These are phyloP conservation scores for Enteromius viviparus DNA, from an alignment of 2,797 vertebrate species.

Conservation along the genomic window DNA sequence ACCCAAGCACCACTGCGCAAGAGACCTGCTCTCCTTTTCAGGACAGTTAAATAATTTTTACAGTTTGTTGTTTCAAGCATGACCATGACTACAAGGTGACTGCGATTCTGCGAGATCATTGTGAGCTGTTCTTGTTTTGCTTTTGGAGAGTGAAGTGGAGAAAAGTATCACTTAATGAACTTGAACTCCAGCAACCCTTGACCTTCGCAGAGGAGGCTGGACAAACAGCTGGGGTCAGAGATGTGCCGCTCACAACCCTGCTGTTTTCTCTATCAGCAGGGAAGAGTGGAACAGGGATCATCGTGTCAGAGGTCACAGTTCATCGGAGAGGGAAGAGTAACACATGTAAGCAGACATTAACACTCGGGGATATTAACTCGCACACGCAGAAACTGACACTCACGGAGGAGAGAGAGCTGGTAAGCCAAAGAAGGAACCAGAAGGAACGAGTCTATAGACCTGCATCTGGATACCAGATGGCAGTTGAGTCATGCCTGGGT, in stretches of 20 bases:
- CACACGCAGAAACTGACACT: constrained; percentile 48
- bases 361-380: constrained; percentile 52
- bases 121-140: constrained; percentile 16
- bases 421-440: constrained; percentile 48
- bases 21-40: constrained; percentile 15
- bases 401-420: constrained; percentile 52
- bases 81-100: constrained; percentile 8
- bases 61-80: constrained; percentile 21
- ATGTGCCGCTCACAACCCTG: constrained; percentile 50
- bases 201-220: constrained; percentile 55
- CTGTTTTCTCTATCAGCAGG: constrained; percentile 58
- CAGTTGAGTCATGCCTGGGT: constrained; percentile 68
- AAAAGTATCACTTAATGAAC: constrained; percentile 64
- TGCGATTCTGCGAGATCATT: constrained; percentile 8
- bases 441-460: constrained; percentile 47
- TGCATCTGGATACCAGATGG: constrained; percentile 71
- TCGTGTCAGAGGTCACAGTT: constrained; percentile 54
- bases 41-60: constrained; percentile 2
- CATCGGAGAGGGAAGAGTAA: constrained; percentile 52
- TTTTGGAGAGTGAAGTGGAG: constrained; percentile 32
- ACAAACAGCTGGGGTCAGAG: constrained; percentile 61
- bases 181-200: constrained; percentile 62
- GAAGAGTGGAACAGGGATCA: constrained; percentile 53
- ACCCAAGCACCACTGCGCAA: constrained; percentile 31
- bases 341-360: constrained; percentile 52